Base-by-base conservation (phyloP, 2,888 invertebrate genomes). In the Nemotelus pantherinus region DNA sequence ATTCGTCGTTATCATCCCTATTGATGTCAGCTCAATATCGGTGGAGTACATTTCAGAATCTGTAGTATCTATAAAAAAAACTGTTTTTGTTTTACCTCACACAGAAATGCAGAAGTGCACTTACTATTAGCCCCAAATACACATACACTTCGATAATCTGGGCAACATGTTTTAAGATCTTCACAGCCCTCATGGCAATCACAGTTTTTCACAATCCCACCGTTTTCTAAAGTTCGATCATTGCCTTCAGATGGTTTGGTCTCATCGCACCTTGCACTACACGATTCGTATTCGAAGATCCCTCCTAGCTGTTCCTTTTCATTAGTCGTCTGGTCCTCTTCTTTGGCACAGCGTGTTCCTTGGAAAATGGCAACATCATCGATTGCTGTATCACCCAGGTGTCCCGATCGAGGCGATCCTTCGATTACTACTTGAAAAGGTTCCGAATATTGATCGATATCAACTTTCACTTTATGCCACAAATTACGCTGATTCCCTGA, bases 381-480 rank as follows among this genome's bases (percentile, higher is more conserved):
- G 10, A 95, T 90, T 0, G 95, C 95, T 53, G 93, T 92, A 83
- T 95, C 95, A 76, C 94, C 93, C 5, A 92, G 90, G 80, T 91
- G 92, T 43, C 89, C 89, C 0, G 82, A 81, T 0, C 94, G 94
- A 48, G 93, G 88, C 0, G 93, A 88, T 0, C 93, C 95, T 84
- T 95, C 94, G 64, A 96, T 90, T 3, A 95, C 88, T 45, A 96
- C 91, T 93, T 95, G 87, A 71, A 88, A 86, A 57, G 88, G 81
- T 88, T 88, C 70, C 82, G 82, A 2, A 88, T 86, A 50, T 85
- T 84, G 48, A 83, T 87, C 76, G 91, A 88, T 80, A 83, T 82
- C 25, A 88, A 87, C 47, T 88, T 88, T 44, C 87, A 90, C 85
- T 58, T 89, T 88, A 45, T 88, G 87, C 95, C 95, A 95, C 2